These are phyloP conservation scores for Drosophila nigromelanica DNA, from an alignment of 1,140 invertebrate species.

Conservation along the genomic window DNA sequence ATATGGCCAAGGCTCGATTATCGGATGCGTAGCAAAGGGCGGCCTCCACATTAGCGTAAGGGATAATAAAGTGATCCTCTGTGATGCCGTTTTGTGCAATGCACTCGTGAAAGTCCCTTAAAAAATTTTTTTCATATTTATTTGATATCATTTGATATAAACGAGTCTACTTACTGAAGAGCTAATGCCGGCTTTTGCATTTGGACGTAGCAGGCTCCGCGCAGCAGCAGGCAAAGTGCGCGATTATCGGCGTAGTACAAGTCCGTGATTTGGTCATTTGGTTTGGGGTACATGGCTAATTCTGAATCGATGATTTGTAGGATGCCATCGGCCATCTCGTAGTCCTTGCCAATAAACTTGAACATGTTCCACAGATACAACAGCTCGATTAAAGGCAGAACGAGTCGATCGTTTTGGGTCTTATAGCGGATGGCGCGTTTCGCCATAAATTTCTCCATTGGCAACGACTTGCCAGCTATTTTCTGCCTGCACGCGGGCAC, in stretches of 20 bases:
- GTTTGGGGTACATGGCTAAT: conserved; percentile 68
- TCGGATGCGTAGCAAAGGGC: conserved; percentile 90
- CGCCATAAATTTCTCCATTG: conserved; percentile 97
- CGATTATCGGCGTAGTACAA: conserved; percentile 91
- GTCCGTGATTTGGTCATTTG: neutral
- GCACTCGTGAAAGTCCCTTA: conserved; percentile 89
- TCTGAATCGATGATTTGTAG: conserved; percentile 89
- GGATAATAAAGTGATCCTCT: conserved; percentile 93
- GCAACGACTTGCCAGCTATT: conserved; percentile 97
- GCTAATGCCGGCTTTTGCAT: conserved; percentile 90
- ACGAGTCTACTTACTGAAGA: conserved; percentile 85
- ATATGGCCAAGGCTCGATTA: conserved; percentile 88
- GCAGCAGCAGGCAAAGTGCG: conserved; percentile 90
- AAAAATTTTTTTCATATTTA: too few species aligned
- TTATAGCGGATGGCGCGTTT: conserved; percentile 92
- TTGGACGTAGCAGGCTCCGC: conserved; percentile 92
- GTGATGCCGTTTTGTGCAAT: conserved; percentile 91
- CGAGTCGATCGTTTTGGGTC: conserved; percentile 89
- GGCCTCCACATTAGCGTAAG: conserved; percentile 94
- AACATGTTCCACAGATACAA: conserved; percentile 98
- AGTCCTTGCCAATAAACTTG: conserved; percentile 91
- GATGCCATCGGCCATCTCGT: conserved; percentile 88
- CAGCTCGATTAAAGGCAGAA: conserved; percentile 94
- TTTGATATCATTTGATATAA: too few species aligned
- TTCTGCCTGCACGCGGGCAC: conserved; percentile 93